Conservation (phyloP, 2,888 invertebrate genomes). For the Drosophila nigricruria region DNA sequence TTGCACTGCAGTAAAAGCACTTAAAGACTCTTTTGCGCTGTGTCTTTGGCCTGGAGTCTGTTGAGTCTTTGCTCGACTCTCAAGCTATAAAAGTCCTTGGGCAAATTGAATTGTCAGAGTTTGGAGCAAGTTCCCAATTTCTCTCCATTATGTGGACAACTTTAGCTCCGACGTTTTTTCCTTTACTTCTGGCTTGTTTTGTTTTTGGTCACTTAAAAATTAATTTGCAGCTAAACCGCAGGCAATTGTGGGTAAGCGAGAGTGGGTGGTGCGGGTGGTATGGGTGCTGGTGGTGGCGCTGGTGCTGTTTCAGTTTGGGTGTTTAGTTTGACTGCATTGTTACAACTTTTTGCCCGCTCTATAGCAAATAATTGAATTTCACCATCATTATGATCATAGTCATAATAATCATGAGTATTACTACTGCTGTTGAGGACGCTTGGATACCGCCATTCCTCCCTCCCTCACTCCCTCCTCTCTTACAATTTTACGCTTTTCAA, state of each 20-base stretch:
- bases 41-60: background rate
- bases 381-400: constrained; percentile 29
- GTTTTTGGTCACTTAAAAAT: constrained; percentile 59
- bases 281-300: background rate
- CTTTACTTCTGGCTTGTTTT: constrained; percentile 17
- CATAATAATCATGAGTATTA: constrained; percentile 13
- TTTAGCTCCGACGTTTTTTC: constrained; percentile 36
- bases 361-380: constrained; percentile 64
- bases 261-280: background rate
- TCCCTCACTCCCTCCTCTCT: background rate
- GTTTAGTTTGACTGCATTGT: constrained; percentile 12
- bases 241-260: constrained; percentile 49
- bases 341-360: constrained; percentile 4
- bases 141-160: constrained; percentile 27
- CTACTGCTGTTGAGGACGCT: background rate
- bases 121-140: constrained; percentile 14
- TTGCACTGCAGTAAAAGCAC: constrained; percentile 34
- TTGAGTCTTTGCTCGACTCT: background rate
- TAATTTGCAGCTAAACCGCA: constrained; percentile 67
- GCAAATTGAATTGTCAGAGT: constrained; percentile 46
- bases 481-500: constrained; percentile 17
- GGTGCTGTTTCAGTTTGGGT: background rate
- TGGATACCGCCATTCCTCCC: background rate
- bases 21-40: constrained; percentile 28
- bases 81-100: constrained; percentile 19